Percentiles rank a stretch among this genome's conserved stretches.
Evolutionary conservation across 2,797 vertebrate species (phyloP).

Genomic region (Lepilemur ruficaudatus): DNA sequence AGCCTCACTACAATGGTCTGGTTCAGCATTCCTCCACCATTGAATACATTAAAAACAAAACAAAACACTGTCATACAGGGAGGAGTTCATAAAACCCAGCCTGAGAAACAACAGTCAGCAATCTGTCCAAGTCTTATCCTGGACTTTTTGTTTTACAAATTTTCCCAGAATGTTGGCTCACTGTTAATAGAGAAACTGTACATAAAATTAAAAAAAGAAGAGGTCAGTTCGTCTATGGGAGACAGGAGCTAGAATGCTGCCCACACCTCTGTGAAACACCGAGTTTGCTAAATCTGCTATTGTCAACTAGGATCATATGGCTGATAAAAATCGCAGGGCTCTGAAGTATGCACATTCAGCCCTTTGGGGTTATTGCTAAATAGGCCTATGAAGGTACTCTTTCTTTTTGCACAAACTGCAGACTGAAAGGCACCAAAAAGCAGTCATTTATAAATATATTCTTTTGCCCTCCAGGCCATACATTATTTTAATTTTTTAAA

Average conservation of each 20-base stretch:
- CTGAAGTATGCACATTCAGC: constrained; percentile 66
- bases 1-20: constrained; percentile 69
- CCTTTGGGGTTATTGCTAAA: constrained; percentile 74
- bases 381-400: constrained; percentile 68
- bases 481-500: neutral
- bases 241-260: constrained; percentile 80
- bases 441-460: constrained; percentile 68
- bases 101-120: constrained; percentile 72
- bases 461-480: neutral
- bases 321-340: constrained; percentile 80
- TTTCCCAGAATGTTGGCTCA: constrained; percentile 83
- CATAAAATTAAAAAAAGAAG: constrained; percentile 79
- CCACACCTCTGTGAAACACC: constrained; percentile 81
- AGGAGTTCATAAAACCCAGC: constrained; percentile 78
- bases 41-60: constrained; percentile 79
- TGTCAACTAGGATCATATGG: constrained; percentile 61
- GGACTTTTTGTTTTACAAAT: constrained; percentile 81
- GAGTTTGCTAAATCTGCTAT: constrained; percentile 79
- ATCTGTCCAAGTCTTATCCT: constrained; percentile 83
- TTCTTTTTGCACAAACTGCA: constrained; percentile 62
- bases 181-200: constrained; percentile 83
- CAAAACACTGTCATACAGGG: constrained; percentile 72
- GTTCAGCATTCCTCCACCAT: constrained; percentile 71
- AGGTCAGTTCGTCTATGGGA: constrained; percentile 81
- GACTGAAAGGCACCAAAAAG: constrained; percentile 54